These are phyloP conservation scores for Lycopodina hypogea DNA, from an alignment of 37 sponge, comb jelly and placozoan genomes.

Conservation along the genomic window DNA sequence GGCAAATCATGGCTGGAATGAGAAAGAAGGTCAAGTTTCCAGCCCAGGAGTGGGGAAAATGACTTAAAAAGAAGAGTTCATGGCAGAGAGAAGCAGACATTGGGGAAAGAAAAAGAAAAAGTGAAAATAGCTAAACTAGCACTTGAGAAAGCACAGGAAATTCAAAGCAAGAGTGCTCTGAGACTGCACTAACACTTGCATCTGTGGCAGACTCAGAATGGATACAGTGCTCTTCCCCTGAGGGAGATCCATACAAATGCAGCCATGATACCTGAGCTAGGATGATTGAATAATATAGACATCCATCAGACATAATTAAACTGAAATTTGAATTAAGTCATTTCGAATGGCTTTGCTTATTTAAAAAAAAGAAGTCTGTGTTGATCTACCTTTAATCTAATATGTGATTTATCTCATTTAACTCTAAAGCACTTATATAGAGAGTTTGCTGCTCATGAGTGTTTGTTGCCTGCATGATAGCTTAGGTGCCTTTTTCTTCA, in stretches of 20 bases:
- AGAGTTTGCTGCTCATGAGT: too few relatives aligned
- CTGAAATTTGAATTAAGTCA: too few relatives aligned
- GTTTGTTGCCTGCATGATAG: too few relatives aligned
- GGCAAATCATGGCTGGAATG: slow-evolving; percentile 23
- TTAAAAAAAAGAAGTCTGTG: too few relatives aligned
- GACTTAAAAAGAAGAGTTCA: neutral
- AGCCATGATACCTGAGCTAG: slow-evolving; percentile 71
- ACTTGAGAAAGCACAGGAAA: neutral
- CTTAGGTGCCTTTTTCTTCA: too few relatives aligned
- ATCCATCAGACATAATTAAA: neutral
- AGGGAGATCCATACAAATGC: slow-evolving; percentile 80
- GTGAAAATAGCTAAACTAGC: neutral
- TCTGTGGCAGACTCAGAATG: slow-evolving; percentile 33
- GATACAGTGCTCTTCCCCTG: slow-evolving; percentile 52
- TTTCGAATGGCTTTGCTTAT: too few relatives aligned
- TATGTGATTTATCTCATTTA: too few relatives aligned
- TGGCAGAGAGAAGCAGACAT: neutral
- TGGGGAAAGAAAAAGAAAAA: slow-evolving; percentile 5
- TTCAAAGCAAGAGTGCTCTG: neutral
- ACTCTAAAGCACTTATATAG: too few relatives aligned
- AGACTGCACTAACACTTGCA: neutral
- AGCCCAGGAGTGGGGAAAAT: neutral
- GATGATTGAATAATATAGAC: too few relatives aligned
- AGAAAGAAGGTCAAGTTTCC: neutral
- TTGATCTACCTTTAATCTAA: too few relatives aligned